Conservation (phyloP, 2,113 vertebrate species). For the Donacobius atricapilla region DNA sequence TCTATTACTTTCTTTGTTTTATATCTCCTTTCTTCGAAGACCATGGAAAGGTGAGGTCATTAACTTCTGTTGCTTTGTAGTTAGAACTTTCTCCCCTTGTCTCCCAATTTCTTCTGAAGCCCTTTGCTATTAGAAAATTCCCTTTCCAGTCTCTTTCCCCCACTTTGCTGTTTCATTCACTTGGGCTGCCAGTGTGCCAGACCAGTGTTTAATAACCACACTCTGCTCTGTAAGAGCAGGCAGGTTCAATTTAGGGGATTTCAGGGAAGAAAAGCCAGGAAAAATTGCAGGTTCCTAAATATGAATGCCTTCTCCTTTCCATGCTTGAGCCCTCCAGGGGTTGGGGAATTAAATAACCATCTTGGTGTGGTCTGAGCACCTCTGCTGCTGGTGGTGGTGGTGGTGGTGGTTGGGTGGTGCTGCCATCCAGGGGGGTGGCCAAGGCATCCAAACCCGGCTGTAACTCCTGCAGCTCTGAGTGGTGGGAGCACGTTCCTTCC, state of each 20-base stretch:
- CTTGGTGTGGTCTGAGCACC: background rate
- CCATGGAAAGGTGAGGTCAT: background rate
- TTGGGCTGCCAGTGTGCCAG: background rate
- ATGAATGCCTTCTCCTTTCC: background rate
- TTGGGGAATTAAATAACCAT: background rate
- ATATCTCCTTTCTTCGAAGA: fast-evolving
- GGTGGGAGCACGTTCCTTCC: background rate
- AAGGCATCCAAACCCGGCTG: fast-evolving
- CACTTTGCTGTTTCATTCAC: background rate
- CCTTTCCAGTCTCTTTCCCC: background rate
- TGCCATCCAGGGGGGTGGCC: background rate
- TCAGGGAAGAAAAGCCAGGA: background rate
- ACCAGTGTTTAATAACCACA: background rate
- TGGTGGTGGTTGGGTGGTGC: too few species aligned
- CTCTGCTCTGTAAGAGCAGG: background rate
- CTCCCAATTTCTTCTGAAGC: background rate
- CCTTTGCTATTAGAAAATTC: background rate
- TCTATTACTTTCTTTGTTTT: background rate
- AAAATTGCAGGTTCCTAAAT: background rate
- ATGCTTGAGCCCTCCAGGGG: background rate
- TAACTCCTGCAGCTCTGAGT: background rate
- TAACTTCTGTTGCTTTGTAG: background rate
- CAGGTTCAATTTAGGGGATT: background rate
- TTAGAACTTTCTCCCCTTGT: background rate
- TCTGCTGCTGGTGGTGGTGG: background rate